Percentiles rank a stretch among this genome's conserved stretches.
phyloP scores from a whole-genome alignment of 2,113 vertebrate genomes.

The Tympanuchus pallidicinctus region DNA sequence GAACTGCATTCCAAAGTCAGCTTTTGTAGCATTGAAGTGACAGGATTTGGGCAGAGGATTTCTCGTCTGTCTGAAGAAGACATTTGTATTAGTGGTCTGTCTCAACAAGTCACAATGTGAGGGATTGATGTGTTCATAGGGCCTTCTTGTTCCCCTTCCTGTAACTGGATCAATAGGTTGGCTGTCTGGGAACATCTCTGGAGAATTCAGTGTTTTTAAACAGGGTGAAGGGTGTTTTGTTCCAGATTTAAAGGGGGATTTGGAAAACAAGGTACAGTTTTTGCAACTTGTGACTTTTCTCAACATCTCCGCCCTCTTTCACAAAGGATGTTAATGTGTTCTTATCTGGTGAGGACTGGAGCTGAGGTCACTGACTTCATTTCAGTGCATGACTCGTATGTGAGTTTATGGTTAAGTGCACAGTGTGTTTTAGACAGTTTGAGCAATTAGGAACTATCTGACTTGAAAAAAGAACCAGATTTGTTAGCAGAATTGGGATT shows the following conservation, averaged over 20 bases:
- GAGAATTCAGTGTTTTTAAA: not conserved
- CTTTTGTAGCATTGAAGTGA: not conserved
- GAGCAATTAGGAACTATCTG: not conserved
- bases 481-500: not conserved
- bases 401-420: not conserved
- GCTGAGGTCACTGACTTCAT: not conserved
- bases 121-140: not conserved
- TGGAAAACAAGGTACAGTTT: not conserved
- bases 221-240: not conserved
- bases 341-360: not conserved
- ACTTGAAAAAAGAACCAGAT: not conserved
- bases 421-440: not conserved
- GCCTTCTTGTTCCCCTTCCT: rapidly evolving
- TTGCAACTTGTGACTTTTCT: not conserved
- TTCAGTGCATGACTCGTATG: rapidly evolving
- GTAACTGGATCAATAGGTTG: not conserved
- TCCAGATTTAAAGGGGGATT: not conserved
- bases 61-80: not conserved
- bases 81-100: not conserved
- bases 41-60: not conserved
- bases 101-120: not conserved
- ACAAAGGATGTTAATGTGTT: not conserved
- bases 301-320: rapidly evolving
- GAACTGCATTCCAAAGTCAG: not conserved
- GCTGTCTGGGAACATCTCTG: not conserved